Evolutionary conservation across 2,113 vertebrate species (phyloP).

Genomic region (Notarius lentiginosus): DNA sequence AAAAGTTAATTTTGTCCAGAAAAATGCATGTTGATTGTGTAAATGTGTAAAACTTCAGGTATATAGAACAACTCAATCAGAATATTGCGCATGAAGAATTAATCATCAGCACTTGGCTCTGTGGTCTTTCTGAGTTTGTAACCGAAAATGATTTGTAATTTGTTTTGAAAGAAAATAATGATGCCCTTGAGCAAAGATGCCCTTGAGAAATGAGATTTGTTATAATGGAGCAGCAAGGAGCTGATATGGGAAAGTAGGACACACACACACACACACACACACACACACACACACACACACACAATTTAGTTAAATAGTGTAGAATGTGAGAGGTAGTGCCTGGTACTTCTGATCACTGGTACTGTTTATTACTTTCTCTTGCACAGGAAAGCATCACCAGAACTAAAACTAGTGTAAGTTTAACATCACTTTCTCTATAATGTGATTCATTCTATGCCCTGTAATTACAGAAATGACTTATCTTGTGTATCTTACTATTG

Average conservation of each 20-base stretch:
- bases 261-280: constrained; percentile 14
- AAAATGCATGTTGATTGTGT: not conserved
- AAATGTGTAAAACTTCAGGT: not conserved
- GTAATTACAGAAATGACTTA: not conserved
- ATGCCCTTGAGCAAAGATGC: constrained; percentile 34
- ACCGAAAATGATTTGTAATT: not conserved
- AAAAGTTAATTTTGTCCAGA: not conserved
- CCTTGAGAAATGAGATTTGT: constrained; percentile 26
- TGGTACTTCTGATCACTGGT: not conserved
- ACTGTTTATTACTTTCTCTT: not conserved
- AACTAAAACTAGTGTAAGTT: constrained; percentile 36
- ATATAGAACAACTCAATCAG: not conserved
- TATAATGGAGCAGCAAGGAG: constrained; percentile 1
- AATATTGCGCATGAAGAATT: not conserved
- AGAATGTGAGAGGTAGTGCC: not conserved
- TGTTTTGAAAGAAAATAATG: constrained; percentile 10
- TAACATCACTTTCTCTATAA: not conserved
- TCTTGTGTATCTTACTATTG: not conserved
- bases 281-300: constrained; percentile 20
- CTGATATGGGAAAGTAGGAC: constrained; percentile 27
- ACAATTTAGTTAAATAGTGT: constrained; percentile 17
- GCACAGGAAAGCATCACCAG: not conserved
- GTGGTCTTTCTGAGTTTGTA: not conserved
- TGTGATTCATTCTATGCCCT: not conserved
- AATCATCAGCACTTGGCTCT: not conserved